phyloP scores from a whole-genome alignment of 2,113 vertebrate species.

The Lasiurus borealis region DNA sequence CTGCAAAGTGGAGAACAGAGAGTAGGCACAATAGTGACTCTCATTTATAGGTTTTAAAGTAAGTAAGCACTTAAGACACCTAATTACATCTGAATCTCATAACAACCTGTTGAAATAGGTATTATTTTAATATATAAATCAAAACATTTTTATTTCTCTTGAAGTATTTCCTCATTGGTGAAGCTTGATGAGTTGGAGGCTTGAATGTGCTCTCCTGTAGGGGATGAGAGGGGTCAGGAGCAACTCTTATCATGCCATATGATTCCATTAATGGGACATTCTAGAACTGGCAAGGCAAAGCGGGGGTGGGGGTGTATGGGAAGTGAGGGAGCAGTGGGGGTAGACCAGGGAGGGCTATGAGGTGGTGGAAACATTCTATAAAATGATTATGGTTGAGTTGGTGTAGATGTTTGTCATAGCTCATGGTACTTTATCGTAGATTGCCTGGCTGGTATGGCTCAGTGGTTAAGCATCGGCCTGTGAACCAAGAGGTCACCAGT shows the following conservation, averaged over 20 bases:
- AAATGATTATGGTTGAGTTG: too few relatives aligned
- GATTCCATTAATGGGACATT: not conserved
- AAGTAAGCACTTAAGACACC: not conserved
- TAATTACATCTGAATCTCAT: not conserved
- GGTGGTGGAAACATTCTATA: not conserved
- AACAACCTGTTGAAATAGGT: not conserved
- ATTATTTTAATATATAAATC: not conserved
- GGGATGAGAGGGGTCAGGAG: not conserved
- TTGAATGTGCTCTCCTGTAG: not conserved
- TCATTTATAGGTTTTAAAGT: not conserved
- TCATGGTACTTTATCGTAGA: not conserved
- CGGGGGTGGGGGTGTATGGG: too few relatives aligned
- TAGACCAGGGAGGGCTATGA: rapidly evolving
- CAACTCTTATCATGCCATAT: rapidly evolving
- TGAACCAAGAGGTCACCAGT: too few relatives aligned
- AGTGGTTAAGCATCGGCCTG: too few relatives aligned
- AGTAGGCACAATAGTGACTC: not conserved
- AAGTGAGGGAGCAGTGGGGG: not conserved
- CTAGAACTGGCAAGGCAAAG: not conserved
- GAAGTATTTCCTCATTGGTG: not conserved
- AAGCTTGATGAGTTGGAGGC: not conserved
- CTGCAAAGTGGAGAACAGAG: not conserved
- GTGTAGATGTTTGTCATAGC: not conserved
- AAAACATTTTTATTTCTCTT: not conserved
- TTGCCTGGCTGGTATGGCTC: too few relatives aligned